Percentiles rank a stretch among this genome's conserved stretches.
phyloP scores from a whole-genome alignment of 2,797 vertebrate genomes.

The Ataeniobius toweri region DNA sequence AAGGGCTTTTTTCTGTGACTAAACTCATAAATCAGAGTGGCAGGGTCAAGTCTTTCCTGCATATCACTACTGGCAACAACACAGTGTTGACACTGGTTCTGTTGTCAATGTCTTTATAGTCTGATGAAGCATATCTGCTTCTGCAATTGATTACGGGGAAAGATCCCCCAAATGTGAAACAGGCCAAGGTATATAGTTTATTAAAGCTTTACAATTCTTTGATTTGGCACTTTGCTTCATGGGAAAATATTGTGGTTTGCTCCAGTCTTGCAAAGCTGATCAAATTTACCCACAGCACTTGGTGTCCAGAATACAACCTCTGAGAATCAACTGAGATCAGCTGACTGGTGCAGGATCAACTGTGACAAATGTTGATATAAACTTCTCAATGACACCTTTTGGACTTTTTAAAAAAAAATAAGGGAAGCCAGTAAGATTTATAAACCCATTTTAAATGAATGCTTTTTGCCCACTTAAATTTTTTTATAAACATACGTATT shows the following conservation, averaged over 20 bases:
- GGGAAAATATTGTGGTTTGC: slow-evolving; percentile 35
- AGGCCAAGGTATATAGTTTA: background rate
- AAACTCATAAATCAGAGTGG: slow-evolving; percentile 58
- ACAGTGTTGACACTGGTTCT: slow-evolving; percentile 42
- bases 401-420: background rate
- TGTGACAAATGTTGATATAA: background rate
- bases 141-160: background rate
- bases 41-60: slow-evolving; percentile 4
- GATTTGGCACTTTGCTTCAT: slow-evolving; percentile 17
- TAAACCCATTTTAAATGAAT: background rate
- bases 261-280: slow-evolving; percentile 11
- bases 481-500: background rate
- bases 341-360: background rate
- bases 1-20: slow-evolving; percentile 49
- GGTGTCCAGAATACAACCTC: background rate
- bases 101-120: slow-evolving; percentile 53
- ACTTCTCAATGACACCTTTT: background rate
- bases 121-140: slow-evolving; percentile 35
- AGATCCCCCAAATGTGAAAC: background rate
- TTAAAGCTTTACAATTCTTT: slow-evolving; percentile 1
- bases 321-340: background rate
- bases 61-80: slow-evolving; percentile 29
- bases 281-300: background rate
- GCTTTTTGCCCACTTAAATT: background rate
- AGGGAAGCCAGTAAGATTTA: background rate